Percentiles rank a stretch among this genome's conserved stretches.
Evolutionary conservation across 2,797 vertebrate genomes (phyloP).

Genomic region (Hyperoplus immaculatus): DNA sequence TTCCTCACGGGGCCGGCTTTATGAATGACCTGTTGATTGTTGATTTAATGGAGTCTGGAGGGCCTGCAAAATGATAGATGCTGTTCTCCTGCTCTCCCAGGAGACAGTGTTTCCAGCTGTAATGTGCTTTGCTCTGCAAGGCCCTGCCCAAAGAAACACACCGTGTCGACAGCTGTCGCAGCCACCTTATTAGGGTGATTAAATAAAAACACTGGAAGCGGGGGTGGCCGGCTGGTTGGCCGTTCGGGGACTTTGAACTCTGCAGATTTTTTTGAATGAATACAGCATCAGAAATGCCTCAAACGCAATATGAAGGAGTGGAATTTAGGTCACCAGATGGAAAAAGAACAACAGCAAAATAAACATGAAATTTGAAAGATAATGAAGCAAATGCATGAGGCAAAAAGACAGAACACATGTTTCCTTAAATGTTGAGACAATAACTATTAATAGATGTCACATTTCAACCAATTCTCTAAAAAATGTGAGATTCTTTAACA

Average conservation of each 20-base stretch:
- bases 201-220: conserved; percentile 77
- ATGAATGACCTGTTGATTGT: conserved; percentile 80
- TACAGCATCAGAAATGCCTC: conserved; percentile 49
- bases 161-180: conserved; percentile 75
- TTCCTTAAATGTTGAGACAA: conserved; percentile 14
- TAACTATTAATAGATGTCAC: background rate
- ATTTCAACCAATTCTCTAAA: conserved; percentile 28
- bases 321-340: conserved; percentile 54
- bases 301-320: conserved; percentile 20
- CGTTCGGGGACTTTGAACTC: conserved; percentile 54
- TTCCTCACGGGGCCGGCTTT: conserved; percentile 69
- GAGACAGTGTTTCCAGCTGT: conserved; percentile 58
- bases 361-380: conserved; percentile 22
- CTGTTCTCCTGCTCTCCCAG: conserved; percentile 59
- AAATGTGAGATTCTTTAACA: conserved; percentile 25
- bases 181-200: conserved; percentile 83
- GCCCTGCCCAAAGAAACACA: conserved; percentile 70
- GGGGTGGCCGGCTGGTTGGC: conserved; percentile 46
- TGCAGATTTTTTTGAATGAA: conserved; percentile 34
- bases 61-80: conserved; percentile 74
- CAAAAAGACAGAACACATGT: conserved; percentile 13
- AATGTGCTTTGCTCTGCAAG: conserved; percentile 71
- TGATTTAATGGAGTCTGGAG: conserved; percentile 79
- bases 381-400: background rate
- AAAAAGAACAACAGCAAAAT: conserved; percentile 34